Evolutionary conservation across 2,888 invertebrate genomes (phyloP), one percentile per base, ranked within the genome.

Genomic region (Chaetogeoica ovagalla): DNA sequence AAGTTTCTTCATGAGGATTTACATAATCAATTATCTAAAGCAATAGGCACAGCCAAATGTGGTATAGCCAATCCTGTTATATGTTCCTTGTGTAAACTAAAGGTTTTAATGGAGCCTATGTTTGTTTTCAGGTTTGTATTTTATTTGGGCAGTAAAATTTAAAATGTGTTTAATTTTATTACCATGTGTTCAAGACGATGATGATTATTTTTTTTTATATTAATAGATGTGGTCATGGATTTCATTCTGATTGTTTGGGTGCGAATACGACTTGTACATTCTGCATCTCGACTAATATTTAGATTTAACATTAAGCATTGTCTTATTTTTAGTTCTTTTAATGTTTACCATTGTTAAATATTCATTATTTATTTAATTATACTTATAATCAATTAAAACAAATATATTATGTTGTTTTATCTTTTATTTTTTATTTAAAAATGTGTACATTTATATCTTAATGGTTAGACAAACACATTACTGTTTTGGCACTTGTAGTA

Each of bases 1-100:
- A 89, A 89, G 82, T 87, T 92, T 63, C 87, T 92, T 63, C 90
- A 92, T 83, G 88, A 90, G 76, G 93, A 94, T 87, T 88, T 94
- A 73, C 93, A 92, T 85, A 87, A 87, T 75, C 83, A 86, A 75
- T 86, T 88, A 43, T 85, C 84, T 0, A 84, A 85, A 65, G 85
- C 83, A 13, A 68, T 84, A 43, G 74, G 70, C 62, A 66, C 81
- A 62, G 81, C 84, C 11, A 83, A 83, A 55, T 74, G 77, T 37
- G 85, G 85, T 6, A 81, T 83, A 37, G 81, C 81, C 52, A 82
- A 81, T 81, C 83, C 82, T n/a, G 71, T 74, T 37, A 70, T 71
- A 63, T 82, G 82, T 75, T 76, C 63, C 39, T 71, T 55, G n/a
- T 82, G 82, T 21, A 69, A 73, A 74, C 72, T 81, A 73, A 77